Evolutionary conservation across 2,113 vertebrate species (phyloP).

Genomic region (Ictalurus furcatus): DNA sequence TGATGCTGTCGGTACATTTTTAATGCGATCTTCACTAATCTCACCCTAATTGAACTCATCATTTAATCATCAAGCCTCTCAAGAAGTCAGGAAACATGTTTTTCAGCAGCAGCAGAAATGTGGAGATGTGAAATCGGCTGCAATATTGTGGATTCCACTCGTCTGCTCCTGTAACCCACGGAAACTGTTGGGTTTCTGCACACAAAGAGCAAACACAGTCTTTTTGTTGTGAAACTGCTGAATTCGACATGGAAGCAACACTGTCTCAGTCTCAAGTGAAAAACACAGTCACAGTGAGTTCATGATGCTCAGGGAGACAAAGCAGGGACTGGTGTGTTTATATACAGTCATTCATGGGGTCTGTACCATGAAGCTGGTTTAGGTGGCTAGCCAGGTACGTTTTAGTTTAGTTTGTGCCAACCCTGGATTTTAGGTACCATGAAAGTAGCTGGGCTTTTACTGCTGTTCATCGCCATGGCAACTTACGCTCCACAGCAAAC

Average conservation of each 20-base stretch:
- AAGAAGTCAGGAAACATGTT: neutral
- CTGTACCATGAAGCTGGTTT: too few species aligned
- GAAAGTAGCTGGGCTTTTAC: too few species aligned
- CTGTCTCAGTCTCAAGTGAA: slow-evolving; percentile 4
- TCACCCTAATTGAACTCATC: slow-evolving; percentile 5
- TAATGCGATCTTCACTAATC: slow-evolving; percentile 2
- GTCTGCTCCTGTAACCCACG: neutral
- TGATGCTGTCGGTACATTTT: neutral
- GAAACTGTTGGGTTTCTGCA: neutral
- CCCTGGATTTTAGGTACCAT: too few species aligned
- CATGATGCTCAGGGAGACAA: neutral
- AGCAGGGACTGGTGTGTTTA: neutral
- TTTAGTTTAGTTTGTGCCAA: too few species aligned
- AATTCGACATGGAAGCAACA: slow-evolving; percentile 24
- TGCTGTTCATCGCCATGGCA: too few species aligned
- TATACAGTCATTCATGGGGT: neutral
- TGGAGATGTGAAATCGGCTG: neutral
- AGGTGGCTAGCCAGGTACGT: too few species aligned
- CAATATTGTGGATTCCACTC: neutral
- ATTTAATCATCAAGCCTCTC: slow-evolving; percentile 6
- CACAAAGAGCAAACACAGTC: neutral
- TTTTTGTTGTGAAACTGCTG: neutral
- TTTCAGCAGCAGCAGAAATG: neutral
- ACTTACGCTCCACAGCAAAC: too few species aligned
- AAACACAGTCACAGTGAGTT: neutral